Evolutionary conservation across 2,113 vertebrate genomes (phyloP).

Genomic region (Trinectes maculatus): DNA sequence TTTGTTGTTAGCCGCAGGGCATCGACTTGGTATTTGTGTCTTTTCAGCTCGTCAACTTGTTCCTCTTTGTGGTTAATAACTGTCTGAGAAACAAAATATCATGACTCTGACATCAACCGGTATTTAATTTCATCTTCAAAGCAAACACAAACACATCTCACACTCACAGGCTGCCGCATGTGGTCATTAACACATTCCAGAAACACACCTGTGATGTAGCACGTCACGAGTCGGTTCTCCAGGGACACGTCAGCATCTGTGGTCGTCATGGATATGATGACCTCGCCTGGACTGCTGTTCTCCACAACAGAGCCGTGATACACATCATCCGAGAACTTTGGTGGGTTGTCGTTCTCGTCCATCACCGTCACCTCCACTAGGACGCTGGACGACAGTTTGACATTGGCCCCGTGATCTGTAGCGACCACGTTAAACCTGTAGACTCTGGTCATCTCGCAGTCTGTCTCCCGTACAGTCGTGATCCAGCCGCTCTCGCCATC

Average conservation of each 20-base stretch:
- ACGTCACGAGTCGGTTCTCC: conserved; percentile 90
- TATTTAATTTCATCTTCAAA: conserved; percentile 10
- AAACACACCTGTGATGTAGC: conserved; percentile 94
- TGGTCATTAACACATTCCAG: neutral
- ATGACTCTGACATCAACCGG: conserved; percentile 23
- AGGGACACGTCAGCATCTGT: conserved; percentile 88
- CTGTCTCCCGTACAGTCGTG: conserved; percentile 84
- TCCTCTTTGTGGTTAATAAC: conserved; percentile 41
- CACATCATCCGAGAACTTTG: conserved; percentile 86
- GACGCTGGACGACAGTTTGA: conserved; percentile 90
- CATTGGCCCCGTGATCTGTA: conserved; percentile 87
- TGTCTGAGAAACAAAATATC: conserved; percentile 14
- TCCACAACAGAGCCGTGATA: conserved; percentile 90
- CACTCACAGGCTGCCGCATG: too few species aligned
- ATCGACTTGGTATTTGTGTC: conserved; percentile 37
- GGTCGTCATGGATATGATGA: conserved; percentile 87
- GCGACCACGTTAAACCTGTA: conserved; percentile 91
- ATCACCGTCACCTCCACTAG: conserved; percentile 91
- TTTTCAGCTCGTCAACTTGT: neutral
- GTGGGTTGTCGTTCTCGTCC: conserved; percentile 95
- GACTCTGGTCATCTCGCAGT: conserved; percentile 86
- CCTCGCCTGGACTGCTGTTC: conserved; percentile 86
- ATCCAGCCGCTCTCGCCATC: conserved; percentile 94
- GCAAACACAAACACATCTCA: neutral
- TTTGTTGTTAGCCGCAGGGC: conserved; percentile 51